Conservation (phyloP, 2,113 vertebrate species). For the Vidua chalybeata region DNA sequence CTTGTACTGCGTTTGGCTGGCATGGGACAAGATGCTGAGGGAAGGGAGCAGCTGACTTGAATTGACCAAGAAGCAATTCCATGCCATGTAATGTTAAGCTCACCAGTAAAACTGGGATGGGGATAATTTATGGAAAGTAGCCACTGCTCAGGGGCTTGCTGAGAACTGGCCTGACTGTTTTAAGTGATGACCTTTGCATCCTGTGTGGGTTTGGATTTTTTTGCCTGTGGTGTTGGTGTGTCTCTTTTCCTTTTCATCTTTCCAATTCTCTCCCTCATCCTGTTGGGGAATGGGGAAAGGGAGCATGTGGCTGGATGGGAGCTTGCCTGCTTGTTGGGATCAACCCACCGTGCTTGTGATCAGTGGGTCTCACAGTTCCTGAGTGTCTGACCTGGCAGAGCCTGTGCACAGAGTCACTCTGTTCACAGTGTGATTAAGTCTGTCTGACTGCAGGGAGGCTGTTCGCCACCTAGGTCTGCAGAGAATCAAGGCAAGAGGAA, state of each 20-base stretch:
- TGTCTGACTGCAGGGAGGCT: neutral
- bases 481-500: neutral
- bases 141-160: neutral
- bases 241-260: neutral
- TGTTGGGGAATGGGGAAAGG: neutral
- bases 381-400: neutral
- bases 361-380: neutral
- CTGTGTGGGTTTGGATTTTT: neutral
- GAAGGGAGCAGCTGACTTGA: neutral
- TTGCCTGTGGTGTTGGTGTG: neutral
- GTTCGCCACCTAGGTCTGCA: neutral
- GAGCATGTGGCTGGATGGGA: neutral
- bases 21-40: neutral
- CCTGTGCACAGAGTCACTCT: neutral
- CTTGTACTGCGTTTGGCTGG: neutral
- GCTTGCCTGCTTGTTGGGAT: neutral
- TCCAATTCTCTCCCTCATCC: neutral
- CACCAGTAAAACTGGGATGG: neutral
- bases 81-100: neutral
- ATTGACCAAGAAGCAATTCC: neutral
- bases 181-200: neutral
- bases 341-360: neutral
- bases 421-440: neutral
- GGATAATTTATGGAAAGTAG: neutral
- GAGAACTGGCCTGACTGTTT: rapidly evolving